Base-by-base conservation (phyloP, 92 coral and sea anemone species). In the Ricordea florida region DNA sequence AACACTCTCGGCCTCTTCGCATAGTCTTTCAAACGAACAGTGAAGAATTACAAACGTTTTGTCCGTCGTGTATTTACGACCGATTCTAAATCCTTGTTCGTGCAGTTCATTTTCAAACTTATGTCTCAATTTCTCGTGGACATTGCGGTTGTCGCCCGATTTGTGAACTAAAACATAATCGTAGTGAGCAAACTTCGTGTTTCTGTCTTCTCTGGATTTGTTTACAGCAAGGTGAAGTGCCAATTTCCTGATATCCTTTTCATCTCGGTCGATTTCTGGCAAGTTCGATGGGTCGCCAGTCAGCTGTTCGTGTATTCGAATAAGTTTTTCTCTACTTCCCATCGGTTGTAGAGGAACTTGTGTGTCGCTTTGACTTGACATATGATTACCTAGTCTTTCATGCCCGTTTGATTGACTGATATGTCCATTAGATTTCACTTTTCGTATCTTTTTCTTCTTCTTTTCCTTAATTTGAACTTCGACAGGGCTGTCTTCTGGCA, bases 1-100 rank as follows among this genome's bases (percentile, higher is more conserved):
- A 10, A 94, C 98, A 66, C 80, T 79, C 16, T 94, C 98, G 7
- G 98, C 98, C 52, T 94, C 98, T 57, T 80, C 85, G 76, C 98
- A 94, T 17, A 94, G 89, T 42, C 92, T 87, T 46, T 90, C 90
- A 88, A 94, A 94, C 23, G 97, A 87, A 79, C 98, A 94, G 50
- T 89, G 96, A n/a, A 94, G 70, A 30, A 88, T 58, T 3, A 87
- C 87, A 75, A 87, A 94, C 13, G 98, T 87, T 44, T 79, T 76
- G 11, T 81, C 81, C 48, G 84, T 82, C 2, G 93, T 87, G 65
- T 81, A 91, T 52, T 88, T 94, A 40, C 85, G 71, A 11, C 81
- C 97, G 42, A 94, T 79, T 53, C 66, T 81, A 28, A 94, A 83
- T 34, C 93, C 97, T 58, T 87, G 92, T 24, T 79, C 73, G 23